Percentiles rank a stretch among this genome's conserved stretches.
Evolutionary conservation across 64 coral and sea anemone genomes (phyloP).

Genomic region (Hydrozoanthus tunicans): DNA sequence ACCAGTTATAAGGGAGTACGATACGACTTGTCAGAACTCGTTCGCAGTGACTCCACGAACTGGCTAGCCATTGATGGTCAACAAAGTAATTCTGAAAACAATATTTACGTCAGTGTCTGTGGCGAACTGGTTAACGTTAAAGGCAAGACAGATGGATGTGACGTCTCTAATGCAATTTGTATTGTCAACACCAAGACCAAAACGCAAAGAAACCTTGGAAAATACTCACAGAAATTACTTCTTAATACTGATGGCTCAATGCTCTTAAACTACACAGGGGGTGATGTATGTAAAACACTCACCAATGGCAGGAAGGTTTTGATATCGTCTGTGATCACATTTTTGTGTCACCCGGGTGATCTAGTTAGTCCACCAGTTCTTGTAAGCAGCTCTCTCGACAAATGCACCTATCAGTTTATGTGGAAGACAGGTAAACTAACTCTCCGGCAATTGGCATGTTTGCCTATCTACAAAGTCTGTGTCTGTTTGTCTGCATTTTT

Average conservation of each 20-base stretch:
- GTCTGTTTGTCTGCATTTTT: no score
- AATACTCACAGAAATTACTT: constrained; percentile 45
- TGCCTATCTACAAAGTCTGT: not conserved
- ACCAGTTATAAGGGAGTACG: constrained; percentile 48
- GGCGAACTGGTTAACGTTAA: constrained; percentile 42
- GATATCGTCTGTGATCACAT: constrained; percentile 70
- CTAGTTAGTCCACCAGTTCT: constrained; percentile 83
- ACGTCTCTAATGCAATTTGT: constrained; percentile 61
- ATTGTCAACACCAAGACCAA: constrained; percentile 58
- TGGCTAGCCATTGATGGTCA: constrained; percentile 90
- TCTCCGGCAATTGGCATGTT: not conserved
- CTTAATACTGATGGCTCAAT: constrained; percentile 78
- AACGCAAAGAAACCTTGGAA: constrained; percentile 52
- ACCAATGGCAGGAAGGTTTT: constrained; percentile 14
- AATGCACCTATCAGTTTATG: constrained; percentile 77
- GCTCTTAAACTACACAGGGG: constrained; percentile 63
- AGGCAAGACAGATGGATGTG: constrained; percentile 52
- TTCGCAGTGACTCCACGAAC: constrained; percentile 56
- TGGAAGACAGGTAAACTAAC: constrained; percentile 73
- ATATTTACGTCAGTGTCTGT: constrained; percentile 84
- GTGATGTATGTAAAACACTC: constrained; percentile 70
- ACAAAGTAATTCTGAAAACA: constrained; percentile 58
- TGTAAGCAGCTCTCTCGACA: constrained; percentile 60
- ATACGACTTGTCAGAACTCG: constrained; percentile 83
- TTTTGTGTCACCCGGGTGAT: constrained; percentile 86